Evolutionary conservation across 2,113 vertebrate species (phyloP).

Genomic region (Asarcornis scutulata): DNA sequence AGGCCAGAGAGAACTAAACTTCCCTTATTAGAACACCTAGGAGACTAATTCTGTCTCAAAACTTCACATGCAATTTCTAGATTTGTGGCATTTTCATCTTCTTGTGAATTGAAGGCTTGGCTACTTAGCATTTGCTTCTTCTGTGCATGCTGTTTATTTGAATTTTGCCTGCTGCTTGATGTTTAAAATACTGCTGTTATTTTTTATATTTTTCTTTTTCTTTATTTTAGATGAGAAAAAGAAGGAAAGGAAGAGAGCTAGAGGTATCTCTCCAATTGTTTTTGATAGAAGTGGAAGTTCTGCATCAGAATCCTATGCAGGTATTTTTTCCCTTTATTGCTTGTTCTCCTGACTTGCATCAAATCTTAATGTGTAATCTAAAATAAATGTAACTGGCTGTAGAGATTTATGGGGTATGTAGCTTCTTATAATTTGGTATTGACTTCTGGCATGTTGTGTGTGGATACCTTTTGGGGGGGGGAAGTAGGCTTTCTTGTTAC

Average conservation of each 20-base stretch:
- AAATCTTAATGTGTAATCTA: constrained; percentile 30
- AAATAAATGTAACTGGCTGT: constrained; percentile 45
- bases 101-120: not conserved
- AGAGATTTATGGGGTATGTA: constrained; percentile 60
- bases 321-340: constrained; percentile 74
- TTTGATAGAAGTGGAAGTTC: constrained; percentile 93
- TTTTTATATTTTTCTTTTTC: not conserved
- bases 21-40: not conserved
- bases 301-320: constrained; percentile 90
- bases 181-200: not conserved
- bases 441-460: constrained; percentile 82
- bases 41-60: not conserved
- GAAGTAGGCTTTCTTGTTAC: constrained; percentile 79
- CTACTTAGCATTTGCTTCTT: not conserved
- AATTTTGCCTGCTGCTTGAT: not conserved
- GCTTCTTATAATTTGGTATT: constrained; percentile 68
- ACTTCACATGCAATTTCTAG: not conserved
- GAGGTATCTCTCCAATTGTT: constrained; percentile 91
- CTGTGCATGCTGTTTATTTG: not conserved
- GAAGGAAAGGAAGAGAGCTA: constrained; percentile 88
- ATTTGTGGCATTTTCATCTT: not conserved
- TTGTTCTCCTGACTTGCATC: constrained; percentile 30
- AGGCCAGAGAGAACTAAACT: not conserved
- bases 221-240: constrained; percentile 83
- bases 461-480: constrained; percentile 64